A percentile compares a stretch with the other conserved stretches of the same genome.
Evolutionary conservation across 1,140 invertebrate species (phyloP).

Genomic region (Colletes latitarsis): DNA sequence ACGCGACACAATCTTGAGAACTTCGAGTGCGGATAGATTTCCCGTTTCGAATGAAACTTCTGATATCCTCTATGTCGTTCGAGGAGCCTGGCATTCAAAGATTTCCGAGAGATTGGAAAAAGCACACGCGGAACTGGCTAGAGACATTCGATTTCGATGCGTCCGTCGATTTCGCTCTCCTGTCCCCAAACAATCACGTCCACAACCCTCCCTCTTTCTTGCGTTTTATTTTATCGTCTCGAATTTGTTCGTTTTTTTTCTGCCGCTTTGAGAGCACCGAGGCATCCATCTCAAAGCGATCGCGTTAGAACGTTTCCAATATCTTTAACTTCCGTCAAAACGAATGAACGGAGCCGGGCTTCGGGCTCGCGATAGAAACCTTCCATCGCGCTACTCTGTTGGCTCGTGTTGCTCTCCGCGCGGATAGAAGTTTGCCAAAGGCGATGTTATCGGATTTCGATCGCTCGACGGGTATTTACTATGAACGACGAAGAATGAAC

Average conservation of each 20-base stretch:
- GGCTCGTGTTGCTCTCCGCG: slow-evolving; percentile 36
- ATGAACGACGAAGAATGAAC: slow-evolving; percentile 53
- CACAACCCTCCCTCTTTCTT: neutral
- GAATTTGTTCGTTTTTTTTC: neutral
- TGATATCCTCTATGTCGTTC: neutral
- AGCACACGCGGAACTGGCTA: slow-evolving; percentile 1
- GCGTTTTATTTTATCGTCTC: slow-evolving; percentile 32
- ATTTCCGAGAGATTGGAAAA: slow-evolving; percentile 29
- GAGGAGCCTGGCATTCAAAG: slow-evolving; percentile 24
- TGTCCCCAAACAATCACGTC: slow-evolving; percentile 13
- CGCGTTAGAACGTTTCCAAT: slow-evolving; percentile 52
- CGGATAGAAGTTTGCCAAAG: slow-evolving; percentile 47
- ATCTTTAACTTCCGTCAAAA: slow-evolving; percentile 53
- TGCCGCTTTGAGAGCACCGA: slow-evolving; percentile 2
- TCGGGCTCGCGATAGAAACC: slow-evolving; percentile 36
- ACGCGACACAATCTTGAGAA: neutral
- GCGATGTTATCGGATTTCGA: slow-evolving; percentile 57
- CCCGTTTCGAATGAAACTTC: neutral
- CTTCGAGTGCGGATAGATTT: neutral
- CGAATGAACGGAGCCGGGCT: slow-evolving; percentile 15
- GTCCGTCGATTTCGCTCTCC: slow-evolving; percentile 11
- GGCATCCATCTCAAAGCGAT: slow-evolving; percentile 50
- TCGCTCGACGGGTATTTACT: slow-evolving; percentile 53
- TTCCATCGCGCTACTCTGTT: slow-evolving; percentile 1
- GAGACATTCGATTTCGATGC: slow-evolving; percentile 30